Base-by-base conservation (phyloP, 2,888 invertebrate genomes). In the Aphidoletes aphidimyza region DNA sequence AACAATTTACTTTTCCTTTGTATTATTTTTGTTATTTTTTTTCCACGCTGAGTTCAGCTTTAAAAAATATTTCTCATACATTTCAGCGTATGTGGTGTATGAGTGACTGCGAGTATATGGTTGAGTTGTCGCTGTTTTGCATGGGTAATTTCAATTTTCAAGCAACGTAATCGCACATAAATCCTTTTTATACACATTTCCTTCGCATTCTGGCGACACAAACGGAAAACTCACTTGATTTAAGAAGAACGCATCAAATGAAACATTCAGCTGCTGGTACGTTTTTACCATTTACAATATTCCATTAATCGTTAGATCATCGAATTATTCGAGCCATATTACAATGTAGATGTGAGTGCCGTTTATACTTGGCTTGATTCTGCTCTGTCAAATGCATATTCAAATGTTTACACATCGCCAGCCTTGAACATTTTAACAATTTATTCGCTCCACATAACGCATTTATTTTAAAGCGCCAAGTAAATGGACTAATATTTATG, bases 1-100 rank as follows among this genome's bases (percentile, higher is more conserved):
- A 54, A 54, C 54, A 54, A 54, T 54, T 54, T 54, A 54, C 54
- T 54, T 54, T 54, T 54, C 54, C 54, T 54, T 54, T 54, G 54
- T 6, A 11, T 17, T 11, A 22, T 54, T 1, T 14, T n/a, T n/a
- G n/a, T 54, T 54, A 0, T 54, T 22, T 22, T 22, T 54, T 54
- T 54, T 54, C 47, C 47, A 17, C 47, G 9, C 22, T 9, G 22
- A 22, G 54, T 22, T 54, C 54, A 22, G n/a, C n/a, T n/a, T n/a
- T n/a, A n/a, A n/a, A n/a, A n/a, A n/a, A n/a, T n/a, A n/a, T n/a
- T n/a, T n/a, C n/a, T n/a, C n/a, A n/a, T n/a, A n/a, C n/a, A n/a
- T n/a, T n/a, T n/a, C 22, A 54, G n/a, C 6, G 54, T n/a, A 6
- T n/a, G 22, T 22, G 22, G 22, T 22, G 22, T 22, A 14, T 47